Evolutionary conservation across 37 sponge, comb jelly and placozoan species (phyloP).

Genomic region (Bolinopsis microptera): DNA sequence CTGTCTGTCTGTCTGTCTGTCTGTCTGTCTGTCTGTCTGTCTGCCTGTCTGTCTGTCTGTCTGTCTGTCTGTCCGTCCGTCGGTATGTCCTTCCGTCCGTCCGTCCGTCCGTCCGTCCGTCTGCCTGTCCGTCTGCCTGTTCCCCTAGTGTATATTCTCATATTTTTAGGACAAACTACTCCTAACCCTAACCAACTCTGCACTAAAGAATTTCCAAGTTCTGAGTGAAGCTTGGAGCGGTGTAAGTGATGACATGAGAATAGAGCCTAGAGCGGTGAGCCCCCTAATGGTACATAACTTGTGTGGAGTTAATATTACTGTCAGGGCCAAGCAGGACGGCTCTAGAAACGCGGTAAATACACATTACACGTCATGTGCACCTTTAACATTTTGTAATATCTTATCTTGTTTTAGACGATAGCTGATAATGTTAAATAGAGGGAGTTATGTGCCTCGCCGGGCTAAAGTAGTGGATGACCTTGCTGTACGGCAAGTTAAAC

Average conservation of each 20-base stretch:
- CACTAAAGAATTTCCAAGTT: conserved; percentile 52
- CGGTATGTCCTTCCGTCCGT: neutral
- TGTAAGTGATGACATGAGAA: conserved; percentile 2
- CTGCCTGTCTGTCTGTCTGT: neutral
- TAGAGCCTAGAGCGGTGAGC: neutral
- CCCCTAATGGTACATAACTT: conserved; percentile 51
- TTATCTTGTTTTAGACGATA: too few relatives aligned
- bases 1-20: conserved; percentile 12
- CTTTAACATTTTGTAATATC: too few relatives aligned
- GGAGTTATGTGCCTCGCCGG: too few relatives aligned
- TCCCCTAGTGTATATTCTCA: neutral
- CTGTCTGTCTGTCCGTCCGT: neutral
- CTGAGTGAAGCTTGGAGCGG: conserved; percentile 46
- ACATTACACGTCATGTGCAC: too few relatives aligned
- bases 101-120: neutral
- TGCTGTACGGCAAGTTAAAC: too few relatives aligned
- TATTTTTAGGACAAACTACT: conserved; percentile 11
- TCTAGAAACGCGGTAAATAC: neutral
- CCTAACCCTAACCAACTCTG: conserved; percentile 36
- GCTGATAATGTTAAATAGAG: too few relatives aligned
- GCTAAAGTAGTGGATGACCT: too few relatives aligned
- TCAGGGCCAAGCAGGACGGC: neutral
- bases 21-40: neutral
- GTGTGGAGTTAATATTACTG: conserved; percentile 32
- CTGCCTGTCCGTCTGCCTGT: neutral